phyloP scores from a whole-genome alignment of 2,797 vertebrate species.

The Petrocephalus schoutedeni region DNA sequence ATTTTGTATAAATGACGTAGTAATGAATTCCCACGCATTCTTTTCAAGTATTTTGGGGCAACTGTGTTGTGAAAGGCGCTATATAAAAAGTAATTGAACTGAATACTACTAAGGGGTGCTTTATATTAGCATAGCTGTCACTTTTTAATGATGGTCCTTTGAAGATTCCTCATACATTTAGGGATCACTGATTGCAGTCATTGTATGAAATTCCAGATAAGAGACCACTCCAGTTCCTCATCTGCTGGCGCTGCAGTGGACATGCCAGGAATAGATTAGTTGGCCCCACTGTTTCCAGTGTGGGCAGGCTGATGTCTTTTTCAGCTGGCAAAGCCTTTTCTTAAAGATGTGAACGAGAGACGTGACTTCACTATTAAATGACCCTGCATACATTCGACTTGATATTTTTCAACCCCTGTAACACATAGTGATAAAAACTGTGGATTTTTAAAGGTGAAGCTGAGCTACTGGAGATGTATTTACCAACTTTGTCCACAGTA shows the following conservation, averaged over 20 bases:
- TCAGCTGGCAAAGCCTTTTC: conserved; percentile 61
- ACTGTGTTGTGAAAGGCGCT: background rate
- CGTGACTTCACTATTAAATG: conserved; percentile 39
- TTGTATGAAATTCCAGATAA: conserved; percentile 29
- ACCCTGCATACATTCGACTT: background rate
- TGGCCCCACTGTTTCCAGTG: conserved; percentile 55
- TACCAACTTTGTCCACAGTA: background rate
- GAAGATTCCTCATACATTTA: conserved; percentile 27
- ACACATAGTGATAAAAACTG: background rate
- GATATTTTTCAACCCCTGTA: background rate
- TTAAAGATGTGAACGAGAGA: conserved; percentile 55
- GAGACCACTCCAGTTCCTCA: conserved; percentile 16
- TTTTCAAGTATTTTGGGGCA: background rate
- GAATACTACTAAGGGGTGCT: background rate
- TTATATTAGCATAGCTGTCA: conserved; percentile 18
- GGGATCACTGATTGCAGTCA: background rate
- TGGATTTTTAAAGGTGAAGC: background rate
- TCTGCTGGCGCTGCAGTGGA: conserved; percentile 28
- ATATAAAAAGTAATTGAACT: background rate
- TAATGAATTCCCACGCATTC: background rate
- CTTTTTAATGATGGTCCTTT: conserved; percentile 32
- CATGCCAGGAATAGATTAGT: conserved; percentile 48
- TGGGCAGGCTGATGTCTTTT: conserved; percentile 57
- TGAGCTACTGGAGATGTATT: background rate
- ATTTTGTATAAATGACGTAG: background rate